These are phyloP conservation scores for Lasioglossum calceatum DNA, from an alignment of 2,888 invertebrate species.

Conservation along the genomic window DNA sequence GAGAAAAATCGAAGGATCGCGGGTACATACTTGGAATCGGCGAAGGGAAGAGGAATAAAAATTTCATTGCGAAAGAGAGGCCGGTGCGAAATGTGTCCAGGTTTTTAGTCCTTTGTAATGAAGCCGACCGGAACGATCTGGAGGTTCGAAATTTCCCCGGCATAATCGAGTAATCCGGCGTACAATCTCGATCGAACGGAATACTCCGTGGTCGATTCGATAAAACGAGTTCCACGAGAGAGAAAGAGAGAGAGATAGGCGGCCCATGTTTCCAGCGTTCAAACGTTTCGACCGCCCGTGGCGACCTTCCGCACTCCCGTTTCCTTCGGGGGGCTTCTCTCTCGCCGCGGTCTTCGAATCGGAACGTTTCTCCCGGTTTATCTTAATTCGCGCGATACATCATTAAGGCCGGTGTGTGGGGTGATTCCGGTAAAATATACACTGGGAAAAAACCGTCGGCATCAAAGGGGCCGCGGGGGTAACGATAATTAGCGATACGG, in stretches of 20 bases:
- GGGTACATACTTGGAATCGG: not conserved
- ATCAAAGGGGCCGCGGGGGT: constrained; percentile 52
- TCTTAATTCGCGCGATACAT: constrained; percentile 63
- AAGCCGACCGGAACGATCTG: not conserved
- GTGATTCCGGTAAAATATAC: constrained; percentile 60
- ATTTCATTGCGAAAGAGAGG: not conserved
- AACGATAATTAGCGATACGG: constrained; percentile 62
- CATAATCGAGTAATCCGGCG: constrained; percentile 13
- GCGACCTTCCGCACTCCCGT: constrained; percentile 19
- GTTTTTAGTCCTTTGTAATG: not conserved
- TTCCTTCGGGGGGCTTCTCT: constrained; percentile 4
- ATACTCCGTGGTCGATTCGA: constrained; percentile 30
- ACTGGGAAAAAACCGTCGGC: constrained; percentile 27
- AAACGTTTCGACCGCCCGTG: constrained; percentile 35
- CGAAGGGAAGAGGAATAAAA: not conserved
- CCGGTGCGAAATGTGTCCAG: not conserved
- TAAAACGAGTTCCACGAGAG: constrained; percentile 45
- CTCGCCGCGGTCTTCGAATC: constrained; percentile 20
- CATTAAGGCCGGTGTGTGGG: constrained; percentile 48
- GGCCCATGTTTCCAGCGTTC: constrained; percentile 27
- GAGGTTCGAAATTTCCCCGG: not conserved
- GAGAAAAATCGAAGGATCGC: not conserved
- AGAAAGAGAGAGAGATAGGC: too few relatives aligned
- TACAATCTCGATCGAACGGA: constrained; percentile 11
- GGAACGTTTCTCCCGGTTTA: constrained; percentile 46